Evolutionary conservation across 92 coral and sea anemone species (phyloP), one percentile per base, ranked within the genome.

Genomic region (Micromussa lordhowensis): DNA sequence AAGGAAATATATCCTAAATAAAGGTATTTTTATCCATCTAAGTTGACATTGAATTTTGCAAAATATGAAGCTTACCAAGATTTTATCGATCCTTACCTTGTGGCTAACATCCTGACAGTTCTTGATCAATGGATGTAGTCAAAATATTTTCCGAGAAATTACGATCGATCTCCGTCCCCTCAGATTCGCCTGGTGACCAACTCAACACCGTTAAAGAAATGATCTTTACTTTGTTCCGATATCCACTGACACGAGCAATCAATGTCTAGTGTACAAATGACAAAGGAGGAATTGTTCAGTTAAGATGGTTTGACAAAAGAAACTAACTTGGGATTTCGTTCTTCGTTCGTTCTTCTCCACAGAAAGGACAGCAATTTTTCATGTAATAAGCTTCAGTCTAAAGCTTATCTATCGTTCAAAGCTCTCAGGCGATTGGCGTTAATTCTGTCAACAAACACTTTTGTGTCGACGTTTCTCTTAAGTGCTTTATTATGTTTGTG

Each of bases 401-500:
- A 26, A 31, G 48, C 73, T 51, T 75, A 73, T 57, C 38, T 36
- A 30, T 57, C 36, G 32, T 53, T 34, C 54, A 57, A 72, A 22
- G 16, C 13, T 26, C 15, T 5, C 3, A 34, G 38, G 66, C 26
- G n/a, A 74, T 84, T 78, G 88, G 79, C 30, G 81, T 58, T 24
- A 74, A 58, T 84, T 74, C 53, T n/a, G 44, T 84, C 74, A 84
- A 73, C 80, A 84, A 36, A 30, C 9, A 26, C 49, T 61, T 53
- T 72, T 57, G 29, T 73, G 19, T 84, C 58, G 24, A 29, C 21
- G 17, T 31, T 74, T 83, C 63, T n/a, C 58, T 38, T 73, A 84
- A 84, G 88, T 73, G 88, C 48, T 53, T 22, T 31, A 34, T 75
- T 75, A 81, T 84, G 77, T 59, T 72, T 34, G 48, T 55, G 80